Evolutionary conservation across 2,797 vertebrate genomes (phyloP).

Genomic region (Rhinichthys osculus): DNA sequence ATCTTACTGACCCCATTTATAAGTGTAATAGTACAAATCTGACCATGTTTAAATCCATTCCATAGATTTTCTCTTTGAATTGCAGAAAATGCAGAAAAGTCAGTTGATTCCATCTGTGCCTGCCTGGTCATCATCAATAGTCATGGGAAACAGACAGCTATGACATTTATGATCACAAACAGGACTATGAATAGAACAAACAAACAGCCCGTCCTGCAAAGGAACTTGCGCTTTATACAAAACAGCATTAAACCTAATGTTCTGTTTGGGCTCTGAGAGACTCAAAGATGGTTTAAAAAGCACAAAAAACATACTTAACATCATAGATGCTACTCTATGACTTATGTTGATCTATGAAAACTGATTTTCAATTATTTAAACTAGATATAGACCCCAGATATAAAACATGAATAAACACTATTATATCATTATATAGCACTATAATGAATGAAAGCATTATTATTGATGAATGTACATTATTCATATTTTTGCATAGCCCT

Average conservation of each 20-base stretch:
- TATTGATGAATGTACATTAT: conserved; percentile 1
- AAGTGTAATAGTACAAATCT: background rate
- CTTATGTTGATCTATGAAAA: background rate
- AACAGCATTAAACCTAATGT: background rate
- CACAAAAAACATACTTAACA: background rate
- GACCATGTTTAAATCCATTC: background rate
- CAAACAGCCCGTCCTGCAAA: background rate
- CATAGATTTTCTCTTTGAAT: background rate
- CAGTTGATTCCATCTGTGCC: background rate
- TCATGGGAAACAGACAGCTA: conserved; percentile 13
- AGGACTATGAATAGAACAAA: conserved; percentile 16
- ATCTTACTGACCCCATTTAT: background rate
- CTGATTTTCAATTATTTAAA: background rate
- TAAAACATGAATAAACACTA: background rate
- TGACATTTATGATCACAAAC: conserved; percentile 14
- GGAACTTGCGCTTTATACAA: background rate
- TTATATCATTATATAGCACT: no score
- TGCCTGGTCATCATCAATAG: conserved; percentile 14
- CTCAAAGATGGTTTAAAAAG: background rate
- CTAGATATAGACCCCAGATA: background rate
- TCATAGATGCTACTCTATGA: background rate
- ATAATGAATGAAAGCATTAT: background rate
- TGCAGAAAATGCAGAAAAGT: background rate
- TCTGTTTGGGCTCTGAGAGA: background rate
- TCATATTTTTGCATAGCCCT: background rate